These are phyloP conservation scores for Scartelaos histophorus DNA, from an alignment of 2,113 vertebrate genomes.

Conservation along the genomic window DNA sequence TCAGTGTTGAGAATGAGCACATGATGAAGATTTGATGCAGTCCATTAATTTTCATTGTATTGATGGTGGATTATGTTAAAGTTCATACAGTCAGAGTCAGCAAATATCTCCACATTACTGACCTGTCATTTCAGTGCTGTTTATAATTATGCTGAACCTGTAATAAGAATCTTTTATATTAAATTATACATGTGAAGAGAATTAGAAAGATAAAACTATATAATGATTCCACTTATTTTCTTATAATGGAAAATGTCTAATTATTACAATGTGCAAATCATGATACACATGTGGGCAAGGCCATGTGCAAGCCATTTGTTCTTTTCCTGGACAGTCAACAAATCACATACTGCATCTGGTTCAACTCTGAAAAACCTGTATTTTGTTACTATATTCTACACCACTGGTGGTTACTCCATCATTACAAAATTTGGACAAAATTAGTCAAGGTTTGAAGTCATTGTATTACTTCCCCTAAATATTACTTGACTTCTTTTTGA, in stretches of 20 bases:
- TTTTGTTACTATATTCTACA: too few relatives aligned
- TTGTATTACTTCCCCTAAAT: background rate
- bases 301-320: slow-evolving; percentile 46
- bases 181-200: background rate
- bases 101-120: slow-evolving; percentile 2
- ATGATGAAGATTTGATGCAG: slow-evolving; percentile 50
- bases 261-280: slow-evolving; percentile 58
- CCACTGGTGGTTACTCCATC: too few relatives aligned
- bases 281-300: slow-evolving; percentile 29
- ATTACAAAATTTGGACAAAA: too few relatives aligned
- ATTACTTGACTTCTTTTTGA: background rate
- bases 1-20: slow-evolving; percentile 33
- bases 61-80: slow-evolving; percentile 23
- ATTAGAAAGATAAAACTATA: too few relatives aligned
- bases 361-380: background rate
- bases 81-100: slow-evolving; percentile 4
- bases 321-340: slow-evolving; percentile 38
- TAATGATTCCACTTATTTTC: slow-evolving; percentile 9
- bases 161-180: background rate
- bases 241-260: slow-evolving; percentile 61
- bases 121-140: slow-evolving; percentile 4
- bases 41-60: slow-evolving; percentile 36
- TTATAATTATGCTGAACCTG: background rate
- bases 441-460: too few relatives aligned
- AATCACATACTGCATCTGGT: slow-evolving; percentile 28